These are phyloP conservation scores for Rhimphoctona megacephalus DNA, from an alignment of 2,888 invertebrate genomes.

Conservation along the genomic window DNA sequence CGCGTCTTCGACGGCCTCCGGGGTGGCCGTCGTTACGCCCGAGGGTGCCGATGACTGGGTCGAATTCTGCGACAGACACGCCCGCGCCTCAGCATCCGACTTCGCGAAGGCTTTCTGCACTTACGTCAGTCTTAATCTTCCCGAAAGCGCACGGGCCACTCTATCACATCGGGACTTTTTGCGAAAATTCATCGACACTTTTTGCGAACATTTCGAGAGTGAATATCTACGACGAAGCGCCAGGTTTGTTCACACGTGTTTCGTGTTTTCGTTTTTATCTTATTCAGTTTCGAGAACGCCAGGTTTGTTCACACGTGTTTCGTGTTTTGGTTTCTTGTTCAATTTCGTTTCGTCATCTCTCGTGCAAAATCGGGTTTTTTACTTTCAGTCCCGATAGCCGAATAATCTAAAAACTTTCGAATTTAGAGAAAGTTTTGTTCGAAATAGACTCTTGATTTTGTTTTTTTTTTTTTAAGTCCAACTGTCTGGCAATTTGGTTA, in stretches of 20 bases:
- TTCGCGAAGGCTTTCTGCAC: constrained; percentile 95
- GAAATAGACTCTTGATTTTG: neutral
- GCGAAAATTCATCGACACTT: constrained; percentile 93
- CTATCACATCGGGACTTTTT: constrained; percentile 92
- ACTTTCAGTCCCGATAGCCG: neutral
- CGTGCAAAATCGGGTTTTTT: neutral
- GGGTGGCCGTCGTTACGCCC: constrained; percentile 85
- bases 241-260: constrained; percentile 75
- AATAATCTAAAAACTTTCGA: neutral
- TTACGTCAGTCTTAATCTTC: constrained; percentile 90
- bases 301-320: constrained; percentile 75
- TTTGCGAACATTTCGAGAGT: constrained; percentile 93
- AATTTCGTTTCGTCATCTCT: neutral
- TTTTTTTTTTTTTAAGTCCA: neutral
- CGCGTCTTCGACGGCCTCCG: constrained; percentile 72
- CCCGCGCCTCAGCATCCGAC: constrained; percentile 93
- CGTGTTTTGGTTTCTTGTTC: neutral
- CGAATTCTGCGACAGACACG: constrained; percentile 95
- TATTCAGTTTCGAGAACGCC: no score
- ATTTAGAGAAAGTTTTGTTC: neutral
- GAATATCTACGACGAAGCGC: constrained; percentile 88
- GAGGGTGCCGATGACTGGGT: constrained; percentile 90
- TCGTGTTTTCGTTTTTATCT: neutral
- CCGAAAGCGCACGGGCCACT: constrained; percentile 88
- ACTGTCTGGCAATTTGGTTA: no score